Conservation (phyloP, 2,888 invertebrate genomes). For the Patella pellucida region DNA sequence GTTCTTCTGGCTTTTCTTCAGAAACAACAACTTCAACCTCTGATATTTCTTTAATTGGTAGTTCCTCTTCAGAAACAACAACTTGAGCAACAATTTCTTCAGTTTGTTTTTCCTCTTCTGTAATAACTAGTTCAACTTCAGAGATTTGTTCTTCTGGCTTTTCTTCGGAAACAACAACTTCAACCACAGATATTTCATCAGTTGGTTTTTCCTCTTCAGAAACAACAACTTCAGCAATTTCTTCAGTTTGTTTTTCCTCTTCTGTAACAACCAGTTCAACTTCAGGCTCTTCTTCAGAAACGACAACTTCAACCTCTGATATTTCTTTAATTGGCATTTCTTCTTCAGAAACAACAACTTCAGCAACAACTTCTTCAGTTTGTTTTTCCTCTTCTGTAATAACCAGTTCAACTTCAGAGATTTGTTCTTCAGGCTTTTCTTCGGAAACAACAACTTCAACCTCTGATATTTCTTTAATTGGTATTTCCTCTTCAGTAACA, state of each 20-base stretch:
- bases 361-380: conserved; percentile 18
- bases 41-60: not conserved
- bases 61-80: conserved; percentile 7
- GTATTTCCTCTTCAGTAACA: conserved; percentile 11
- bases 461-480: not conserved
- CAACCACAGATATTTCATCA: not conserved
- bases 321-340: conserved; percentile 16
- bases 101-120: not conserved
- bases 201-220: not conserved
- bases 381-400: conserved; percentile 17
- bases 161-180: not conserved
- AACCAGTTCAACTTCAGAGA: conserved; percentile 17
- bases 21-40: not conserved
- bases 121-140: not conserved
- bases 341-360: conserved; percentile 4
- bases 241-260: conserved; percentile 3
- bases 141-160: not conserved
- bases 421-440: conserved; percentile 40
- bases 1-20: not conserved
- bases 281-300: conserved; percentile 1
- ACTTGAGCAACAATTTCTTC: not conserved
- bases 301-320: conserved; percentile 13
- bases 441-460: conserved; percentile 8
- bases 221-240: not conserved
- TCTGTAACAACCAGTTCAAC: not conserved